A percentile compares a stretch with the other conserved stretches of the same genome.
Evolutionary conservation across 1,140 invertebrate genomes (phyloP).

Genomic region (Caenorhabditis remanei): DNA sequence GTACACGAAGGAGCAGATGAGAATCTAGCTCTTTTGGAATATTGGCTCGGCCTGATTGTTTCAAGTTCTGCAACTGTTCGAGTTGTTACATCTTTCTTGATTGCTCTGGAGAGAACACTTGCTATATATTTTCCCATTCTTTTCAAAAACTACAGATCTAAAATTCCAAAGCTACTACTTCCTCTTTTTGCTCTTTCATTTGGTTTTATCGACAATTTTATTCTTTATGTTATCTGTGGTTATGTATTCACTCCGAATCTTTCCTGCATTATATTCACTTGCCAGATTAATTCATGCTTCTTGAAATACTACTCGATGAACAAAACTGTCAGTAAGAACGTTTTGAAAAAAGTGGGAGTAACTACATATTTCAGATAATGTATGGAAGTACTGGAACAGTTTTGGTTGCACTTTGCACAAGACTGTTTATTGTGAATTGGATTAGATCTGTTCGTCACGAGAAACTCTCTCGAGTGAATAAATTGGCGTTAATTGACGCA

Average conservation of each 20-base stretch:
- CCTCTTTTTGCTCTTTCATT: neutral
- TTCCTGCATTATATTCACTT: neutral
- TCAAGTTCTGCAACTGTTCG: neutral
- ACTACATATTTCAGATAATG: neutral
- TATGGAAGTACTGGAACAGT: neutral
- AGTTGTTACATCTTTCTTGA: slow-evolving; percentile 1
- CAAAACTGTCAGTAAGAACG: neutral
- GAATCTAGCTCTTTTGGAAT: neutral
- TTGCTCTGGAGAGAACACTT: neutral
- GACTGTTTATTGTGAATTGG: neutral
- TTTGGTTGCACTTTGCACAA: neutral
- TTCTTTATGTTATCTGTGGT: neutral
- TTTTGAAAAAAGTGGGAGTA: neutral
- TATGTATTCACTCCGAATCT: neutral
- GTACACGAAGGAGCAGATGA: neutral
- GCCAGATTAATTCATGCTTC: neutral
- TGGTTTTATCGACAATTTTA: slow-evolving; percentile 2
- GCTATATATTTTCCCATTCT: neutral
- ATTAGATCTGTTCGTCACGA: neutral
- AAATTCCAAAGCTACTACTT: neutral
- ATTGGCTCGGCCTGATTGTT: neutral
- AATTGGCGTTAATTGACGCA: neutral
- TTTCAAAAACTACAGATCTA: neutral
- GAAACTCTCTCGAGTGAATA: neutral
- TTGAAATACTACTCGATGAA: slow-evolving; percentile 24